phyloP scores from a whole-genome alignment of 2,797 vertebrate genomes.

The Crenuchus spilurus region DNA sequence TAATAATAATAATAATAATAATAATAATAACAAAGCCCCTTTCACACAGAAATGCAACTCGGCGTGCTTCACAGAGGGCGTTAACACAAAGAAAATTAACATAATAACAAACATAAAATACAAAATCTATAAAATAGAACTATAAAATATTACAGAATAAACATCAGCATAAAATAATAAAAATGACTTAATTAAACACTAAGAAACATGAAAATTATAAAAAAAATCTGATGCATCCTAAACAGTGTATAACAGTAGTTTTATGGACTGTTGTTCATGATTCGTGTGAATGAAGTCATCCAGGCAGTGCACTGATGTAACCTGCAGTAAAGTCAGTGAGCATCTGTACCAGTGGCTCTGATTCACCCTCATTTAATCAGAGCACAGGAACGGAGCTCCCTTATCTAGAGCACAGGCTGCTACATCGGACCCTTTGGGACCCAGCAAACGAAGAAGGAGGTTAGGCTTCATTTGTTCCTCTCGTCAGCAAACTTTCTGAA shows the following conservation, averaged over 20 bases:
- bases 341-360: slow-evolving; percentile 54
- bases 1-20: no score
- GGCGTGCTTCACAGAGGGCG: no score
- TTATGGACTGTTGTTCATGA: not conserved
- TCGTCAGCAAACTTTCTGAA: slow-evolving; percentile 40
- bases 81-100: no score
- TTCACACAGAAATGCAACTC: no score
- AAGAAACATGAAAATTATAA: no score
- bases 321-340: slow-evolving; percentile 21
- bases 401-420: slow-evolving; percentile 76
- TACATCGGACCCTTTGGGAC: slow-evolving; percentile 65
- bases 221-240: no score
- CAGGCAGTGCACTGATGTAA: not conserved
- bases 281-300: not conserved
- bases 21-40: no score
- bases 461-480: slow-evolving; percentile 31
- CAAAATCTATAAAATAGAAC: no score
- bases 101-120: no score
- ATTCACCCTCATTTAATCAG: slow-evolving; percentile 69
- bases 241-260: not conserved
- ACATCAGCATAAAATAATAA: no score
- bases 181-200: no score
- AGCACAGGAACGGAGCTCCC: slow-evolving; percentile 71
- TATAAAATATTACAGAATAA: no score
- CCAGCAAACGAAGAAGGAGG: slow-evolving; percentile 38